These are phyloP conservation scores for Hafferia zeledoni DNA, from an alignment of 2,797 vertebrate species.

Conservation along the genomic window DNA sequence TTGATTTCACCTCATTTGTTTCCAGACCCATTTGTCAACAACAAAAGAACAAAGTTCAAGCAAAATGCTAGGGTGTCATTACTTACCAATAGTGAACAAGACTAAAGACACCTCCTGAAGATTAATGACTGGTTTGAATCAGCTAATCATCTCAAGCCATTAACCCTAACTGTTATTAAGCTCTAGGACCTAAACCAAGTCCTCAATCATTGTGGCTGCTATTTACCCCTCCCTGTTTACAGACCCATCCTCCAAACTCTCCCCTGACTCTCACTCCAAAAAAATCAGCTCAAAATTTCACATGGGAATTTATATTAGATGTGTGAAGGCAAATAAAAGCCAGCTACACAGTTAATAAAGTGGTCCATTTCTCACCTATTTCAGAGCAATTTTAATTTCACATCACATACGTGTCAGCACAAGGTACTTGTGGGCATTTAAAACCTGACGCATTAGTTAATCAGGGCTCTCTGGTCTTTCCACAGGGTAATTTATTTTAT, in stretches of 20 bases:
- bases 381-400: neutral
- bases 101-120: conserved; percentile 16
- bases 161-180: conserved; percentile 36
- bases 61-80: conserved; percentile 34
- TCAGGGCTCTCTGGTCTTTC: neutral
- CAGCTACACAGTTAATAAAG: neutral
- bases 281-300: neutral
- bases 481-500: neutral
- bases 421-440: neutral
- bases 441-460: neutral
- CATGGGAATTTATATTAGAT: neutral
- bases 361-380: neutral
- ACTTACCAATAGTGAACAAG: conserved; percentile 15
- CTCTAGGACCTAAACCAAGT: conserved; percentile 2
- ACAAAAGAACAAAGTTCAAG: conserved; percentile 49
- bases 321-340: neutral
- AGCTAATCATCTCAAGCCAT: conserved; percentile 59
- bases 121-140: conserved; percentile 36
- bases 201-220: neutral
- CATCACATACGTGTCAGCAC: neutral
- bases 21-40: conserved; percentile 36
- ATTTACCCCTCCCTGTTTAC: neutral
- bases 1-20: conserved; percentile 22
- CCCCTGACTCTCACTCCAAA: neutral
- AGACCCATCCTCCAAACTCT: neutral